Conservation (phyloP, 2,113 vertebrate genomes). For the Cynocephalus volans region DNA sequence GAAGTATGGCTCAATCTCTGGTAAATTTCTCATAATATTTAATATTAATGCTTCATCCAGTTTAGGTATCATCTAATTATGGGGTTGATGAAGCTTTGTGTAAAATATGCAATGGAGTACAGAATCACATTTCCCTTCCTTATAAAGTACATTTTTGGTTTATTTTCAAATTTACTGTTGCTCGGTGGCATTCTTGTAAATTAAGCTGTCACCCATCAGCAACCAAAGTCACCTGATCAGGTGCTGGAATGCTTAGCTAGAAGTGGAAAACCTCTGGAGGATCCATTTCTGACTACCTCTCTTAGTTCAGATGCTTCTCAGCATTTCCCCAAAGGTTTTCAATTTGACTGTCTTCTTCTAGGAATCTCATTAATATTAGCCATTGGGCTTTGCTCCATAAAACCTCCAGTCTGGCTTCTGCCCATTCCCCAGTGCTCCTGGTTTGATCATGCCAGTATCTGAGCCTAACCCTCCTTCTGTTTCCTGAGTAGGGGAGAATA, state of each 20-base stretch:
- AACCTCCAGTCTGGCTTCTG: background rate
- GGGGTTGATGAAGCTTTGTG: constrained; percentile 55
- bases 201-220: constrained; percentile 66
- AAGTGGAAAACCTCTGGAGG: background rate
- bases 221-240: background rate
- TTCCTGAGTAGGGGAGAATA: background rate
- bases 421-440: background rate
- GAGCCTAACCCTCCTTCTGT: background rate
- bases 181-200: background rate
- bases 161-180: constrained; percentile 72
- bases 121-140: constrained; percentile 60
- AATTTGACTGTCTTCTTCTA: background rate
- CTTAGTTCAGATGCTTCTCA: background rate
- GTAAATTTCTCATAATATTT: constrained; percentile 70
- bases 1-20: background rate
- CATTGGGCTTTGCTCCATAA: background rate
- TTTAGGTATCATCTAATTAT: constrained; percentile 79
- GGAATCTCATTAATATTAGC: background rate
- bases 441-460: background rate
- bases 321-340: background rate
- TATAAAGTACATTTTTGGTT: constrained; percentile 39
- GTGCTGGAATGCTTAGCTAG: background rate
- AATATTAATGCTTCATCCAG: constrained; percentile 69
- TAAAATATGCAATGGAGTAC: background rate
- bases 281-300: constrained; percentile 19